Evolutionary conservation across 2,797 vertebrate genomes (phyloP).

Genomic region (Pterois miles): DNA sequence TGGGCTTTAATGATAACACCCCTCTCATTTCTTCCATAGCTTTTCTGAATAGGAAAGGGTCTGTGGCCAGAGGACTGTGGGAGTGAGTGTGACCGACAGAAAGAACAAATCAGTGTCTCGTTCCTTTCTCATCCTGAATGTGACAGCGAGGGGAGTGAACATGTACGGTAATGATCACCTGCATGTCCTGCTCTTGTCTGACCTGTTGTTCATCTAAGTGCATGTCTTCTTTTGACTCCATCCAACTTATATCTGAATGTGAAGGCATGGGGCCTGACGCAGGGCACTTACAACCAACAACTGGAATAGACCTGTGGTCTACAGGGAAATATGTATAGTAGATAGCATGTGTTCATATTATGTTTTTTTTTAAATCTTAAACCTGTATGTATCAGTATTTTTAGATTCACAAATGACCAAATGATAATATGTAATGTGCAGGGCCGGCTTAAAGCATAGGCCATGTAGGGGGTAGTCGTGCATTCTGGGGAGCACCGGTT

Average conservation of each 20-base stretch:
- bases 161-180: conserved; percentile 27
- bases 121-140: background rate
- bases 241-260: conserved; percentile 11
- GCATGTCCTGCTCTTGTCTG: conserved; percentile 5
- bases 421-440: no score
- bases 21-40: background rate
- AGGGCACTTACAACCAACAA: background rate
- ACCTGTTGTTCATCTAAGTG: background rate
- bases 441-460: no score
- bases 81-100: background rate
- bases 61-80: background rate
- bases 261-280: background rate
- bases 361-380: no score
- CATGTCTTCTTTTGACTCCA: background rate
- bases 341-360: no score
- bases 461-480: no score
- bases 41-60: background rate
- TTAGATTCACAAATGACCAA: no score
- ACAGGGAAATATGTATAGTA: background rate
- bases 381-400: no score
- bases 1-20: conserved; percentile 15
- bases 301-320: background rate
- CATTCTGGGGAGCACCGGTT: no score
- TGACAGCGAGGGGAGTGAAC: conserved; percentile 19
- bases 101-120: conserved; percentile 5